phyloP scores from a whole-genome alignment of 2,888 invertebrate genomes.

The Zygogramma bicolorata region DNA sequence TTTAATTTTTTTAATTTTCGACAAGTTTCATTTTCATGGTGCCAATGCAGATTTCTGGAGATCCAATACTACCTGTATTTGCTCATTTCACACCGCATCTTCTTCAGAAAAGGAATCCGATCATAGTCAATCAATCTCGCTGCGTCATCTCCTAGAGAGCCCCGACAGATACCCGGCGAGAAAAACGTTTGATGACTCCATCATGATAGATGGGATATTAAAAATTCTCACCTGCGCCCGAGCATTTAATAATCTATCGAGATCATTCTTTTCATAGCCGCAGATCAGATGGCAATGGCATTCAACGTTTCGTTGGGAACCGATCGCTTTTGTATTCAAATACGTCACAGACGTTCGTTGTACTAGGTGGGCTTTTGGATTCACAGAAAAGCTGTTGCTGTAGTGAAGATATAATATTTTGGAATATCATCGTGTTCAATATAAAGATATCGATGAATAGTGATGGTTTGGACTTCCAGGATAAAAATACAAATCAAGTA shows the following conservation, averaged over 20 bases:
- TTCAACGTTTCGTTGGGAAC: slow-evolving; percentile 38
- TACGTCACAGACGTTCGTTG: not conserved
- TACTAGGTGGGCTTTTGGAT: not conserved
- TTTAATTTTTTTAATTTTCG: too few species aligned
- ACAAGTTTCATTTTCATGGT: too few species aligned
- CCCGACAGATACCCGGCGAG: not conserved
- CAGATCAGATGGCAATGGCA: slow-evolving; percentile 44
- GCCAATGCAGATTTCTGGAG: too few species aligned
- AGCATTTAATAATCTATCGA: slow-evolving; percentile 42
- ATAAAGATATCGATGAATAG: too few species aligned
- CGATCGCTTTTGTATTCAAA: slow-evolving; percentile 46
- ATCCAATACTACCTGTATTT: too few species aligned
- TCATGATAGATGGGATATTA: slow-evolving; percentile 46
- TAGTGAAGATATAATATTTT: too few species aligned
- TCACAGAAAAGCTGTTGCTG: not conserved
- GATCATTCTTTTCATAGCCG: slow-evolving; percentile 40
- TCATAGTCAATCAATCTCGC: not conserved
- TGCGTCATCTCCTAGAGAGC: slow-evolving; percentile 1
- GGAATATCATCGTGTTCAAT: too few species aligned
- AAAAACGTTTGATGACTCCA: slow-evolving; percentile 27
- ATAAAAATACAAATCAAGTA: too few species aligned
- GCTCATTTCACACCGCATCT: not conserved
- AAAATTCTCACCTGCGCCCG: slow-evolving; percentile 45
- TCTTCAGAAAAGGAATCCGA: not conserved
- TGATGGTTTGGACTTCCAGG: too few species aligned